Evolutionary conservation across 2,888 invertebrate species (phyloP).

Genomic region (Ochropleura leucogaster): DNA sequence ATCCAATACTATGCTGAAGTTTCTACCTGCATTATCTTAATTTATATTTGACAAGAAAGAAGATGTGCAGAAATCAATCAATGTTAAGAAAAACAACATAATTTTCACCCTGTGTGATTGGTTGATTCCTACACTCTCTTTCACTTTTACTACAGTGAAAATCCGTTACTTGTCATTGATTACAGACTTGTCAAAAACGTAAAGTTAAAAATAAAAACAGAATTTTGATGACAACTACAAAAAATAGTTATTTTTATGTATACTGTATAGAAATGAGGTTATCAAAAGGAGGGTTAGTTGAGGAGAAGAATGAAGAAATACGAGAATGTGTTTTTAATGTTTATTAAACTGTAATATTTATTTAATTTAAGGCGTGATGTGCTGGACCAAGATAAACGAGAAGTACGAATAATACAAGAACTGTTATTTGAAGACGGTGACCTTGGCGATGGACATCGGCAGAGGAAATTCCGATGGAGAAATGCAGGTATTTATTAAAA

Average conservation of each 20-base stretch:
- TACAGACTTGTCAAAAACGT: background rate
- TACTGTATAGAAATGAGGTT: no score
- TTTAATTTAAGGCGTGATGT: constrained; percentile 92
- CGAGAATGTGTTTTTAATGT: no score
- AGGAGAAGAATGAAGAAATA: no score
- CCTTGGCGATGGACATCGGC: constrained; percentile 94
- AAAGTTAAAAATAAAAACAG: no score
- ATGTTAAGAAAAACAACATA: background rate
- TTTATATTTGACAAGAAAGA: background rate
- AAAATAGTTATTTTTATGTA: no score
- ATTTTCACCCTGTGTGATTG: background rate
- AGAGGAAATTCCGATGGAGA: constrained; percentile 96
- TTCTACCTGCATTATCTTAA: background rate
- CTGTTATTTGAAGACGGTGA: constrained; percentile 97
- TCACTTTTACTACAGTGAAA: background rate
- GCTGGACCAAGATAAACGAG: constrained; percentile 96
- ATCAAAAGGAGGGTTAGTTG: no score
- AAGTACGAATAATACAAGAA: constrained; percentile 96
- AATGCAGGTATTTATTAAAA: constrained; percentile 90
- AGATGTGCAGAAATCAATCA: background rate
- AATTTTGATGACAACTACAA: no score
- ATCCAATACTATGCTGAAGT: background rate
- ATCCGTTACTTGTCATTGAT: background rate
- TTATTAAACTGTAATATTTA: background rate
- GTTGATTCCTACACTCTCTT: background rate